Evolutionary conservation across 2,888 invertebrate genomes (phyloP).

Genomic region (Thecophora atra): DNA sequence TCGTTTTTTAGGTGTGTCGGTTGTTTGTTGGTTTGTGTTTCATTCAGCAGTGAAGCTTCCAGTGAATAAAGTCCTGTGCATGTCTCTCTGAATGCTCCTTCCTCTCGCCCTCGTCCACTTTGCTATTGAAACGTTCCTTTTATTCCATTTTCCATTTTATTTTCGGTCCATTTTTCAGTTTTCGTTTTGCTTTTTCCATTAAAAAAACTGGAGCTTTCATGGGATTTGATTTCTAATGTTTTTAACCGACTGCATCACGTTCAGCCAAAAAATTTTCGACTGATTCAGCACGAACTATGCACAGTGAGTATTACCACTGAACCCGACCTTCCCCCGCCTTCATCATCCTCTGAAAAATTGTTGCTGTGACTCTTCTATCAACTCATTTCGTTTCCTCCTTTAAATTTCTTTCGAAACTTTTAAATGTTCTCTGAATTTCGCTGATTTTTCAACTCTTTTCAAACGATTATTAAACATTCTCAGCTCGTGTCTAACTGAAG

Average conservation of each 20-base stretch:
- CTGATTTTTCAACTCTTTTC: no score
- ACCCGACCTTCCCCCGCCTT: no score
- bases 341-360: no score
- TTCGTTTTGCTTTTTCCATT: not conserved
- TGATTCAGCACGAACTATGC: constrained; percentile 19
- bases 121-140: constrained; percentile 25
- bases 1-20: not conserved
- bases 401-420: no score
- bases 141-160: no score
- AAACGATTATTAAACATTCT: no score
- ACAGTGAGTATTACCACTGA: not conserved
- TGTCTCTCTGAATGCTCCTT: not conserved
- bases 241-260: constrained; percentile 23
- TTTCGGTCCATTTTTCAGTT: no score
- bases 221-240: constrained; percentile 58
- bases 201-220: constrained; percentile 53
- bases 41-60: not conserved
- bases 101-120: not conserved
- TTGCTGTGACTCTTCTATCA: no score
- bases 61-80: no score
- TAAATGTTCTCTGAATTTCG: no score
- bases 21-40: constrained; percentile 49
- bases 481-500: no score
- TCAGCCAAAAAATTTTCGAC: not conserved
- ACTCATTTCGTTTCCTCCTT: no score